These are phyloP conservation scores for Carassius carassius DNA, from an alignment of 2,113 vertebrate species.

Conservation along the genomic window DNA sequence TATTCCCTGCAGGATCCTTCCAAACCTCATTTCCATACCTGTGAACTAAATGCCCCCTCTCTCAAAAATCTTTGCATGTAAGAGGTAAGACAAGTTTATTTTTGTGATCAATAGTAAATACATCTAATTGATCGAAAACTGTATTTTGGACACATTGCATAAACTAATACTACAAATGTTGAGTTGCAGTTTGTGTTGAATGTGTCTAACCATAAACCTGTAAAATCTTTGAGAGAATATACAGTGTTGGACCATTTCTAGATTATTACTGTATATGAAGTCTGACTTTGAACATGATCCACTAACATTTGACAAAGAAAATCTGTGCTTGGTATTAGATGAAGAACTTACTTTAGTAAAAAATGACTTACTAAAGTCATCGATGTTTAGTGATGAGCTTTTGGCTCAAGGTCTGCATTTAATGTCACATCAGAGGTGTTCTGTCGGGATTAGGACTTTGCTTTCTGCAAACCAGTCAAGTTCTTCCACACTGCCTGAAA, in stretches of 20 bases:
- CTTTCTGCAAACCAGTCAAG: too few relatives aligned
- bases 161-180: background rate
- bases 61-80: background rate
- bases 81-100: background rate
- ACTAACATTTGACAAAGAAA: too few relatives aligned
- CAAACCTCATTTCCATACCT: background rate
- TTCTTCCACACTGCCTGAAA: too few relatives aligned
- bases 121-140: background rate
- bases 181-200: background rate
- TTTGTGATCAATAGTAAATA: background rate
- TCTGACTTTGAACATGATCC: too few relatives aligned
- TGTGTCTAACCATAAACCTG: background rate
- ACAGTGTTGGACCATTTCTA: background rate
- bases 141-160: background rate
- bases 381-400: too few relatives aligned
- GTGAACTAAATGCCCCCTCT: background rate
- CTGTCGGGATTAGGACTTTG: too few relatives aligned
- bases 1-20: background rate
- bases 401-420: too few relatives aligned
- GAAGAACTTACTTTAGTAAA: too few relatives aligned
- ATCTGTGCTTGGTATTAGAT: too few relatives aligned
- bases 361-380: too few relatives aligned
- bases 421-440: too few relatives aligned
- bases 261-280: background rate
- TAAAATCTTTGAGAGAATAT: background rate